Evolutionary conservation across 2,888 invertebrate species (phyloP), one percentile per base, ranked within the genome.

Genomic region (Hipparchia sbordonii): DNA sequence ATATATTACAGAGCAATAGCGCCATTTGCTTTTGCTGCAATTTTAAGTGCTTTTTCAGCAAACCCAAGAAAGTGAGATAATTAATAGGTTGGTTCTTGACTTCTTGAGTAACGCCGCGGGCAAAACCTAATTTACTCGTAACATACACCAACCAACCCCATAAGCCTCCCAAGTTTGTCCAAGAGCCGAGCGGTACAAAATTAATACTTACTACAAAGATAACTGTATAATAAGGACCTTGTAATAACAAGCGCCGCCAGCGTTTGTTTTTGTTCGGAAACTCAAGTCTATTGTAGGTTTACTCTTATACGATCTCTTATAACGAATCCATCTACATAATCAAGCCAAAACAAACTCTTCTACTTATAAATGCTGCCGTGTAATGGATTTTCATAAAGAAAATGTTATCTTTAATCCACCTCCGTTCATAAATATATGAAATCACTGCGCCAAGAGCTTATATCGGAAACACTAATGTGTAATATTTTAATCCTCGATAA

Each of bases 161-260:
- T 82, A 82, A 82, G 82, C 82, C 79, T 77, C 73, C 76, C 76
- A 79, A 80, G 77, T 82, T 82, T 76, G 79, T 79, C 79, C 82
- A 78, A 82, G 83, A 86, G 84, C 82, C 83, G 83, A 86, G 84
- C 82, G 84, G 80, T 82, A 81, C 80, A 81, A 86, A 86, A 88
- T 88, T 88, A 87, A 33, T 65, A 87, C 39, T 39, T 39, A 39
- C 82, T 82, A 82, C 81, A 80, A 76, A 80, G 75, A 77, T 76
- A 78, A 72, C 74, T 72, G 73, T 72, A 72, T 74, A 77, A 75
- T 84, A 87, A 86, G 84, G 82, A 82, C 84, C 81, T 85, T 85
- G 85, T 85, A 87, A 87, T 87, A 89, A 89, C 87, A 89, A 87
- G 83, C 85, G 85, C 86, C 82, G 77, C 75, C 74, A 85, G 86